These are phyloP conservation scores for Vireo altiloquus DNA, from an alignment of 2,113 vertebrate species.

Conservation along the genomic window DNA sequence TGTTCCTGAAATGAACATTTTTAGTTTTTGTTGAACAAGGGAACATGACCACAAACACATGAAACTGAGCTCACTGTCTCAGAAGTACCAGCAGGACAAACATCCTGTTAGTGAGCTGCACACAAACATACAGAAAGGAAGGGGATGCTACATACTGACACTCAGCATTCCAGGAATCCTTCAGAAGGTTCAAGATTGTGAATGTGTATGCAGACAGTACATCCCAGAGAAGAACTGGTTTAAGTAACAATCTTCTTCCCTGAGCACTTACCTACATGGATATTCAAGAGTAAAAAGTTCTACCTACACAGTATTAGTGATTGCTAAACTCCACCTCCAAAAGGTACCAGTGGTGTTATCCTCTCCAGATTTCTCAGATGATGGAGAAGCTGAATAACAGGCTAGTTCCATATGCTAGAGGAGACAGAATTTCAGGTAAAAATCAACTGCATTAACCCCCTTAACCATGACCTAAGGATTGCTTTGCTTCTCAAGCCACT, in stretches of 20 bases:
- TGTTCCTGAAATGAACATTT: neutral
- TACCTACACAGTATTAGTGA: neutral
- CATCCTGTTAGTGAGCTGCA: fast-evolving
- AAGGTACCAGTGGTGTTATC: neutral
- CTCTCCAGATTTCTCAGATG: neutral
- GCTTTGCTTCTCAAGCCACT: neutral
- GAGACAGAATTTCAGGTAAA: neutral
- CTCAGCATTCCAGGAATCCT: neutral
- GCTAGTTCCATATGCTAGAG: neutral
- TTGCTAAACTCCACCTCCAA: neutral
- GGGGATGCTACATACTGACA: neutral
- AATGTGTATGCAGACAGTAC: neutral
- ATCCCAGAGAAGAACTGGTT: neutral
- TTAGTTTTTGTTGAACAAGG: neutral
- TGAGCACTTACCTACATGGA: neutral
- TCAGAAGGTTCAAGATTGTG: neutral
- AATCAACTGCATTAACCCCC: neutral
- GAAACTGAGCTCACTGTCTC: neutral
- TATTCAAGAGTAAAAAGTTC: neutral
- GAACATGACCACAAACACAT: neutral
- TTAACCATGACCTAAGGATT: neutral
- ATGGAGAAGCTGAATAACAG: neutral
- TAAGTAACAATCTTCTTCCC: neutral
- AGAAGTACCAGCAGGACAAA: neutral
- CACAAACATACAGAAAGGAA: neutral